These are phyloP conservation scores for Homarus gammarus DNA, from an alignment of 2,888 invertebrate species.

Conservation along the genomic window DNA sequence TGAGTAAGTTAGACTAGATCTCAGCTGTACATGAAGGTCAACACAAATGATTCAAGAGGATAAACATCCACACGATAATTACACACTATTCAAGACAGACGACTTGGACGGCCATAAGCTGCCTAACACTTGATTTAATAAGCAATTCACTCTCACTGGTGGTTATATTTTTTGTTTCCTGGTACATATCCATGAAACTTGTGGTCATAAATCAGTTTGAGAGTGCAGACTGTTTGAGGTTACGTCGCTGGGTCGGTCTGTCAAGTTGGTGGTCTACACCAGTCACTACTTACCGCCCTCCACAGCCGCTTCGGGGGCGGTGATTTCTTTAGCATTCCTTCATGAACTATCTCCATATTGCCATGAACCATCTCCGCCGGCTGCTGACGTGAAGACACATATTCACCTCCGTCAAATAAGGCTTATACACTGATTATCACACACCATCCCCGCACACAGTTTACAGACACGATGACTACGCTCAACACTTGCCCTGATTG, in stretches of 20 bases:
- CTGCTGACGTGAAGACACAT: slow-evolving; percentile 29
- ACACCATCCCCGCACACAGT: not conserved
- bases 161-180: too few species aligned
- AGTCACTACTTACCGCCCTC: slow-evolving; percentile 98
- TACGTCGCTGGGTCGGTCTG: too few species aligned
- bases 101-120: too few species aligned
- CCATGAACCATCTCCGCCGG: slow-evolving; percentile 54
- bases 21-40: too few species aligned
- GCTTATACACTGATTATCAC: not conserved
- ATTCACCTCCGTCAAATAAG: slow-evolving; percentile 25
- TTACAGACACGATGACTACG: slow-evolving; percentile 22
- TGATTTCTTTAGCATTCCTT: slow-evolving; percentile 97
- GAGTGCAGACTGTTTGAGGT: too few species aligned
- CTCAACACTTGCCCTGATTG: not conserved
- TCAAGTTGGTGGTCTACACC: slow-evolving; percentile 82
- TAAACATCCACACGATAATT: too few species aligned
- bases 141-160: too few species aligned
- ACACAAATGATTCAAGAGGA: too few species aligned
- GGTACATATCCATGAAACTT: not conserved
- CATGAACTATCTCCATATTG: slow-evolving; percentile 83
- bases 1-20: too few species aligned
- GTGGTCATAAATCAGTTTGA: not conserved
- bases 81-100: too few species aligned
- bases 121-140: too few species aligned
- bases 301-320: slow-evolving; percentile 95